A percentile compares a stretch with the other conserved stretches of the same genome.
Evolutionary conservation across 2,888 invertebrate species (phyloP).

Genomic region (Axea sp.): DNA sequence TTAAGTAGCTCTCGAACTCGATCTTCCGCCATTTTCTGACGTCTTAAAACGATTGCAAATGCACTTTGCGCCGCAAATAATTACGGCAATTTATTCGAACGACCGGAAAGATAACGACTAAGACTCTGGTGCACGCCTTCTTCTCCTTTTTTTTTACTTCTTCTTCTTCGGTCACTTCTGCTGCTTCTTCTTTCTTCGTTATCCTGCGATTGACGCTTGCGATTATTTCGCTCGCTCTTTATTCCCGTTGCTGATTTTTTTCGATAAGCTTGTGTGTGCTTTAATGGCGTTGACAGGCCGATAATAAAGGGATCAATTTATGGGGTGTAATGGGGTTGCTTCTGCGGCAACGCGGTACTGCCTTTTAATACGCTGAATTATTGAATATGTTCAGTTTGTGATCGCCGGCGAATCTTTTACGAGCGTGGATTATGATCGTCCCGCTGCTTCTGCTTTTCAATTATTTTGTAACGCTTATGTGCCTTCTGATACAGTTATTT

Average conservation of each 20-base stretch:
- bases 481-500: conserved; percentile 41
- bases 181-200: conserved; percentile 42
- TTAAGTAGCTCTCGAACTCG: conserved; percentile 63
- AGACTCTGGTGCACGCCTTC: conserved; percentile 56
- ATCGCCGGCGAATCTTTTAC: conserved; percentile 44
- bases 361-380: conserved; percentile 59
- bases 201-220: conserved; percentile 59
- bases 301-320: conserved; percentile 63
- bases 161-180: conserved; percentile 6
- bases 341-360: conserved; percentile 51
- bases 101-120: conserved; percentile 64
- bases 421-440: conserved; percentile 42
- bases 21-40: conserved; percentile 65
- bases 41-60: conserved; percentile 63
- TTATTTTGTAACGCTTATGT: conserved; percentile 32
- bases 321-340: conserved; percentile 62
- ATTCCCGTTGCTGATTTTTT: conserved; percentile 51
- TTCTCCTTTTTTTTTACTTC: conserved; percentile 27
- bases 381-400: conserved; percentile 38
- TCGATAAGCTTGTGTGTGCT: conserved; percentile 60
- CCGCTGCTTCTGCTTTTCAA: conserved; percentile 41
- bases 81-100: conserved; percentile 64
- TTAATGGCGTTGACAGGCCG: conserved; percentile 61
- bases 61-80: conserved; percentile 64
- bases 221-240: conserved; percentile 60